Conservation (phyloP, 92 coral and sea anemone species). For the Actinernus sp. region DNA sequence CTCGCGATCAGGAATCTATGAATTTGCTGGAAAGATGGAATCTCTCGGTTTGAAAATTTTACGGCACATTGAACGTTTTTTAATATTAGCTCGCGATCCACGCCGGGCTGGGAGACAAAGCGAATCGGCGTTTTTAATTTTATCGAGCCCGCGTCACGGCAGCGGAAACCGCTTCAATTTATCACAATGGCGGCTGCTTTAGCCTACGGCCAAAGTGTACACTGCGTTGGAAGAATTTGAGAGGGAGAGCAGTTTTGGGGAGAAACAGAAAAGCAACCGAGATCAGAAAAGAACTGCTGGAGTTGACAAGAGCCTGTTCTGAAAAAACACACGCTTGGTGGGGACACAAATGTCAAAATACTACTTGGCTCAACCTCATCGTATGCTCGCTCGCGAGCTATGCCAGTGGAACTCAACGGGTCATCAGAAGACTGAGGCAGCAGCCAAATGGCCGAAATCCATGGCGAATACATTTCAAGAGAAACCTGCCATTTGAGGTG, state of each 20-base stretch:
- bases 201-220: too few relatives aligned
- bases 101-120: too few relatives aligned
- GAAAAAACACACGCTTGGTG: conserved; percentile 5
- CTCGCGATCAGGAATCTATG: too few relatives aligned
- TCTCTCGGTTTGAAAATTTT: too few relatives aligned
- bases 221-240: conserved; percentile 1
- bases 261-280: conserved; percentile 8
- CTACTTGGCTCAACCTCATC: conserved; percentile 18
- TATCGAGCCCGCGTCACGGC: conserved; percentile 2
- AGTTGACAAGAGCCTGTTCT: conserved; percentile 8
- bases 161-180: neutral
- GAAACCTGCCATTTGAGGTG: conserved; percentile 30
- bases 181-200: conserved; percentile 2
- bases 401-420: conserved; percentile 16
- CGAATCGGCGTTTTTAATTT: conserved; percentile 15
- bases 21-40: too few relatives aligned
- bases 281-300: conserved; percentile 13
- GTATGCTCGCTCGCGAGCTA: conserved; percentile 17
- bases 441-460: conserved; percentile 20
- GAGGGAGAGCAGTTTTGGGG: neutral
- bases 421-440: conserved; percentile 10
- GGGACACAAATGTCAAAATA: neutral
- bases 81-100: too few relatives aligned
- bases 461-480: conserved; percentile 11
- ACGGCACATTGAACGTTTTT: too few relatives aligned